These are phyloP conservation scores for Apamea epomidion DNA, from an alignment of 2,888 invertebrate genomes.

Conservation along the genomic window DNA sequence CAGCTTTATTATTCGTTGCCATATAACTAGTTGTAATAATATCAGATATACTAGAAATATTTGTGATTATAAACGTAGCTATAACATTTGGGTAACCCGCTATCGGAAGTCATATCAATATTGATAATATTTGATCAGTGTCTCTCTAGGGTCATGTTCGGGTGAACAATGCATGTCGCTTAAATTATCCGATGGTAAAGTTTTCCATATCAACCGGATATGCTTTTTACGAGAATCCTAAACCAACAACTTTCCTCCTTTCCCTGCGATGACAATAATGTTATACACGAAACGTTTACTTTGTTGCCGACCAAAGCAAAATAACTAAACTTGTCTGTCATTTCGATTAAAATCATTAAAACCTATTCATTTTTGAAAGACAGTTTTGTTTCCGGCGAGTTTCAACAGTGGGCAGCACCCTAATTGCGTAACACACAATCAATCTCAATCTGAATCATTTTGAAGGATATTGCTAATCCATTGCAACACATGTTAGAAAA, in stretches of 20 bases:
- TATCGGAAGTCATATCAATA: slow-evolving; percentile 4
- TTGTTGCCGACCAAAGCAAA: slow-evolving; percentile 18
- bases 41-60: slow-evolving; percentile 16
- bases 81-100: slow-evolving; percentile 14
- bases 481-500: background rate
- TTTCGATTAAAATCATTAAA: slow-evolving; percentile 27
- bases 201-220: slow-evolving; percentile 29
- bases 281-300: slow-evolving; percentile 7
- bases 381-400: slow-evolving; percentile 38
- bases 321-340: slow-evolving; percentile 11
- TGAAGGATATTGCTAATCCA: background rate
- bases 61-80: slow-evolving; percentile 2
- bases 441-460: background rate
- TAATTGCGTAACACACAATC: no score
- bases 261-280: slow-evolving; percentile 17
- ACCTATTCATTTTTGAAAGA: slow-evolving; percentile 33
- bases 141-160: slow-evolving; percentile 16
- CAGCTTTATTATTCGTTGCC: background rate
- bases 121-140: slow-evolving; percentile 28
- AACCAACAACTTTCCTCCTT: slow-evolving; percentile 34
- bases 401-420: slow-evolving; percentile 33
- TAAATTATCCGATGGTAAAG: slow-evolving; percentile 15
- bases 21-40: slow-evolving; percentile 8
- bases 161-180: background rate
- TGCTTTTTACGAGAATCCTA: slow-evolving; percentile 42